Evolutionary conservation across 2,113 vertebrate genomes (phyloP).

Genomic region (Isurus oxyrinchus): DNA sequence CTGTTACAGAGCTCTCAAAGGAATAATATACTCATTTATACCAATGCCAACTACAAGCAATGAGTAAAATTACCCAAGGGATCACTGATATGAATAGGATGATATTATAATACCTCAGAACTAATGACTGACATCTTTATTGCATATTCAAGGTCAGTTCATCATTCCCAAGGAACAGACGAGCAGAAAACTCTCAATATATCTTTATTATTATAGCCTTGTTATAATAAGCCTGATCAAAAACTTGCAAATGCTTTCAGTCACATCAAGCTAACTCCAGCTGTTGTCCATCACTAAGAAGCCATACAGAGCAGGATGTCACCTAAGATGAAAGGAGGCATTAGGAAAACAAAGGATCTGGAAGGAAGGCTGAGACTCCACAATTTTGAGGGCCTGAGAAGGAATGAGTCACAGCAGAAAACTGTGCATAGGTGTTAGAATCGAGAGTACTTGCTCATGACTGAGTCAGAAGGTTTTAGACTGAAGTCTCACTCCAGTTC

Average conservation of each 20-base stretch:
- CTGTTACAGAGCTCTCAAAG: neutral
- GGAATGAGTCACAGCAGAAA: neutral
- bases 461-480: neutral
- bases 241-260: neutral
- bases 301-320: too few species aligned
- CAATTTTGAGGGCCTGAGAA: neutral
- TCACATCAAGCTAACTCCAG: neutral
- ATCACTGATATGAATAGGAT: neutral
- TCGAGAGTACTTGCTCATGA: neutral
- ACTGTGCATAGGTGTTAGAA: neutral
- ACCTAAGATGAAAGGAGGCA: neutral
- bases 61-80: neutral
- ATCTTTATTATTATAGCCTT: neutral
- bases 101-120: neutral
- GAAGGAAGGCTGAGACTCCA: neutral
- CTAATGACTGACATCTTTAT: neutral
- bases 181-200: neutral
- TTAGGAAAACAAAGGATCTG: neutral
- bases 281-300: too few species aligned
- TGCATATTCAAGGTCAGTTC: neutral
- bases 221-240: neutral
- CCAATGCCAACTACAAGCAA: neutral
- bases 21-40: neutral
- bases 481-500: neutral
- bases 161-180: neutral